Evolutionary conservation across 2,888 invertebrate genomes (phyloP).

Genomic region (Xylocampa areola): DNA sequence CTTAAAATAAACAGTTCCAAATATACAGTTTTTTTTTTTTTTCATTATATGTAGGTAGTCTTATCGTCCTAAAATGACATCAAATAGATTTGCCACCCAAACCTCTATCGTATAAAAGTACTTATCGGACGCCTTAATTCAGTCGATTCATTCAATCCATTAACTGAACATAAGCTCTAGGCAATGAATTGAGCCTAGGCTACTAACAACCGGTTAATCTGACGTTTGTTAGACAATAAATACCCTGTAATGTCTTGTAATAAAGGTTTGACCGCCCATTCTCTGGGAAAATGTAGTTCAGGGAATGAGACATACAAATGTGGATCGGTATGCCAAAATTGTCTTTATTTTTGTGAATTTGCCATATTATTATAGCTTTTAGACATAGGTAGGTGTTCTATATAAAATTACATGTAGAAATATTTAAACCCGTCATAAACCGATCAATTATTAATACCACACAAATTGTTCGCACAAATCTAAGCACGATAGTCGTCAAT

Average conservation of each 20-base stretch:
- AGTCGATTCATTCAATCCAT: slow-evolving; percentile 34
- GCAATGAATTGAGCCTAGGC: slow-evolving; percentile 32
- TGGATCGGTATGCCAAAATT: slow-evolving; percentile 9
- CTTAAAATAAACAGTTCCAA: too few relatives aligned
- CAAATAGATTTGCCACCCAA: slow-evolving; percentile 9
- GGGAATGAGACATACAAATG: slow-evolving; percentile 1
- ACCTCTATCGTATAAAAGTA: neutral
- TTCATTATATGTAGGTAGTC: too few relatives aligned
- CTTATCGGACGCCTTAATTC: slow-evolving; percentile 12
- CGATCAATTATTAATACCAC: slow-evolving; percentile 21
- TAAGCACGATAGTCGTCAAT: slow-evolving; percentile 26
- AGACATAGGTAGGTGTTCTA: too few relatives aligned
- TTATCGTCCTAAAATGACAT: too few relatives aligned
- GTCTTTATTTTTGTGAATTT: too few relatives aligned
- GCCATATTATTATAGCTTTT: too few relatives aligned
- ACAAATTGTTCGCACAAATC: slow-evolving; percentile 45
- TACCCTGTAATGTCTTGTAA: slow-evolving; percentile 20
- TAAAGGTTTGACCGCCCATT: slow-evolving; percentile 10
- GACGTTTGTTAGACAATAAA: slow-evolving; percentile 42
- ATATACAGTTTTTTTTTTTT: too few relatives aligned
- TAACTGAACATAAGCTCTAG: slow-evolving; percentile 33
- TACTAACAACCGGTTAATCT: slow-evolving; percentile 41
- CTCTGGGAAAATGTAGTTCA: slow-evolving; percentile 11
- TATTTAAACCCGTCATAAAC: neutral
- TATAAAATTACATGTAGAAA: too few relatives aligned